A percentile compares a stretch with the other conserved stretches of the same genome.
Conservation (phyloP, 2,113 vertebrate genomes). For the Crotalus horridus region DNA sequence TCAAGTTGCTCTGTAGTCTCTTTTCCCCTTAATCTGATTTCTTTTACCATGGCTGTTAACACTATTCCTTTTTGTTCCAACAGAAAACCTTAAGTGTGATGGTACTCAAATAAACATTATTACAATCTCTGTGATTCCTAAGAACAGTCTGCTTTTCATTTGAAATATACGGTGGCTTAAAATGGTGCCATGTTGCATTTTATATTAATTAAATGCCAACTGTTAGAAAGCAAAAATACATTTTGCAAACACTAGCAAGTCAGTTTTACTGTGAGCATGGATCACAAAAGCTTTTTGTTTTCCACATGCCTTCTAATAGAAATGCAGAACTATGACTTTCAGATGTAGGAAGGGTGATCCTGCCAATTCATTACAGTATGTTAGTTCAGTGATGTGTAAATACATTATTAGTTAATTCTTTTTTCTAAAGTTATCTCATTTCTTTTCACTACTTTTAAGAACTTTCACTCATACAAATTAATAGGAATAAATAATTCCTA, state of each 20-base stretch:
- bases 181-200: background rate
- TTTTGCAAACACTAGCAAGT: constrained; percentile 11
- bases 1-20: background rate
- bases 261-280: background rate
- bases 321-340: constrained; percentile 17
- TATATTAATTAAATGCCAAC: background rate
- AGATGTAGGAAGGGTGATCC: background rate
- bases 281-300: background rate
- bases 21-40: background rate
- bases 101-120: background rate
- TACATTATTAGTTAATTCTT: constrained; percentile 12
- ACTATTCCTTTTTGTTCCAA: constrained; percentile 2
- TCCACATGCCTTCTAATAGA: background rate
- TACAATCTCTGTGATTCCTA: background rate
- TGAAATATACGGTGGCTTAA: background rate
- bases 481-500: constrained; percentile 12
- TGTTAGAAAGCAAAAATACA: background rate
- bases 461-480: constrained; percentile 27
- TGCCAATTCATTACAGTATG: constrained; percentile 20
- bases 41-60: background rate
- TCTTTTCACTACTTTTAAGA: constrained; percentile 52
- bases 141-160: background rate
- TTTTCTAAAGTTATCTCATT: constrained; percentile 36
- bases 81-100: background rate
- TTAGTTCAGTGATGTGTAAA: constrained; percentile 18